Evolutionary conservation across 1,140 invertebrate genomes (phyloP), one percentile per base, ranked within the genome.

Genomic region (Nautilus pompilius): DNA sequence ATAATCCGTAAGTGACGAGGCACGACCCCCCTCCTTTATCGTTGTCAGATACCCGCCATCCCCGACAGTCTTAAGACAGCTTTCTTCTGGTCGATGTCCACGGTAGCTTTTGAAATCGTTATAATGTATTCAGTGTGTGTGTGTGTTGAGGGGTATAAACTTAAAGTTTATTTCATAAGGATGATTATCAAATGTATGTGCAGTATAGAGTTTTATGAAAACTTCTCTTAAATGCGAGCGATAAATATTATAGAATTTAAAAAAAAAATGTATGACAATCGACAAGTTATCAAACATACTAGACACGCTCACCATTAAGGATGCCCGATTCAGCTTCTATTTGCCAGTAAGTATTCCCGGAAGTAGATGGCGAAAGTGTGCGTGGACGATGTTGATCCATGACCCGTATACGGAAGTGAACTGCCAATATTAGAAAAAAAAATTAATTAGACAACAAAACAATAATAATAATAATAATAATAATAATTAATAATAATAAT

Each of bases 311-410:
- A 83, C 81, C 80, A 60, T 80, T 80, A 13, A 83, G 72, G 34
- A 78, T 76, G 56, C 75, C 72, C 29, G 66, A 76, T 67, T 83
- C 81, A 8, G 76, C 73, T 62, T 83, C 81, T 49, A 83, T 78
- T 48, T 80, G 76, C 80, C 80, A 83, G 65, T 80, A 83, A 17
- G 79, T 80, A 58, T 79, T 83, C 0, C 76, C 82, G 5, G 80
- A 81, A 54, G 79, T 79, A 0, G 82, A 78, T 1, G 80, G 80
- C 29, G 79, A 81, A 33, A 82, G 62, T 0, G 79, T 80, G 33
- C 77, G 66, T n/a, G 80, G 80, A 54, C 80, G 80, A 53, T 77
- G 75, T 57, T 82, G 79, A 60, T 82, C 79, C 71, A 82, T 79
- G 5, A 80, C 76, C 13, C 82, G 74, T 48, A 83, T 80, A 0